Percentiles rank a stretch among this genome's conserved stretches.
Evolutionary conservation across 2,797 vertebrate species (phyloP).

Genomic region (Hoplostethus atlanticus): DNA sequence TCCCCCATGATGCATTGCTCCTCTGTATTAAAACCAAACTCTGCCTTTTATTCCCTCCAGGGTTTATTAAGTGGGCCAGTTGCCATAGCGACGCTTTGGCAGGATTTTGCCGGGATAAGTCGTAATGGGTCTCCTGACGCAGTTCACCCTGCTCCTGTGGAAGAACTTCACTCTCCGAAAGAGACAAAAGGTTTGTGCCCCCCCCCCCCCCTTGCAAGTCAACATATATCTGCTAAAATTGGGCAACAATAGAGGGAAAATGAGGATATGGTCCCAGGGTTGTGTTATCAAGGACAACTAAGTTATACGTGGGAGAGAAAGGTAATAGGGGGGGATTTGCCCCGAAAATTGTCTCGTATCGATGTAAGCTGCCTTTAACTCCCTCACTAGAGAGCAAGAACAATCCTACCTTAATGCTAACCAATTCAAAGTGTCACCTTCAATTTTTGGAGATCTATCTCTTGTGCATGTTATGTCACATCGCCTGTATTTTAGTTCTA

Average conservation of each 20-base stretch:
- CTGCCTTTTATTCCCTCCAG: slow-evolving; percentile 82
- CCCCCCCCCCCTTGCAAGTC: slow-evolving; percentile 44
- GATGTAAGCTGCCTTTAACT: slow-evolving; percentile 70
- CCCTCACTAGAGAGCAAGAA: slow-evolving; percentile 68
- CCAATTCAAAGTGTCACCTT: slow-evolving; percentile 81
- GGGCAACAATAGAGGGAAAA: slow-evolving; percentile 55
- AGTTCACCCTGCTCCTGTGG: slow-evolving; percentile 96
- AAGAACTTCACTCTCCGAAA: slow-evolving; percentile 97
- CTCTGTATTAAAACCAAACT: slow-evolving; percentile 83
- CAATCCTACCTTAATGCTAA: slow-evolving; percentile 74
- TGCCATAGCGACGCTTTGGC: slow-evolving; percentile 83
- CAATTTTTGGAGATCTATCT: slow-evolving; percentile 74
- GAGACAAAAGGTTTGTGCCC: slow-evolving; percentile 90
- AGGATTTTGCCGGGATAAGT: slow-evolving; percentile 80
- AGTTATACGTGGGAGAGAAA: slow-evolving; percentile 67
- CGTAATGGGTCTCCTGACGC: slow-evolving; percentile 93
- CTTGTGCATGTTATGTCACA: slow-evolving; percentile 69
- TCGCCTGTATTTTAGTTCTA: slow-evolving; percentile 62
- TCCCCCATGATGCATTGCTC: slow-evolving; percentile 80
- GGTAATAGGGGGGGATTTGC: slow-evolving; percentile 72
- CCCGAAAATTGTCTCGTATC: slow-evolving; percentile 70
- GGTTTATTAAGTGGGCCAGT: slow-evolving; percentile 83
- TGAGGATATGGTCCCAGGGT: slow-evolving; percentile 58
- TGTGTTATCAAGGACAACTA: slow-evolving; percentile 70
- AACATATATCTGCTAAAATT: slow-evolving; percentile 53